Base-by-base conservation (phyloP, 2,888 invertebrate genomes). In the Temnothorax unifasciatus region DNA sequence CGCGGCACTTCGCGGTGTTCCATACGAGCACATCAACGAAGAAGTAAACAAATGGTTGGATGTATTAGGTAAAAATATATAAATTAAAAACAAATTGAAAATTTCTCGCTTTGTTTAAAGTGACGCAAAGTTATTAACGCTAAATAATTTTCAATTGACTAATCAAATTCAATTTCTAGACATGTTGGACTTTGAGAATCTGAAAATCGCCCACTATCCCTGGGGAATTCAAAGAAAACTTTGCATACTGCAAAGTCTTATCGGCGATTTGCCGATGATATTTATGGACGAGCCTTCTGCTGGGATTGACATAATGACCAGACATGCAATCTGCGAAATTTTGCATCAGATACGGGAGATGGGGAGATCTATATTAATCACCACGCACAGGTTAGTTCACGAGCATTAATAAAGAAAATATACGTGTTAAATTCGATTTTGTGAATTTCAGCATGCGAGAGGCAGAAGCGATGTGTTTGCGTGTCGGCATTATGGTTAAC, bases 31-130 rank as follows among this genome's bases (percentile, higher is more conserved):
- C 38, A 85, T 90, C 15, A 71, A 66, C 8, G 85, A 87, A 1
- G 90, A 90, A 87, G 87, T 90, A 11, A 84, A 90, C 50, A 87
- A 85, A 75, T 90, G 90, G 90, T 66, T 90, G 9, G 90, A 90
- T 44, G 64, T 90, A 54, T 88, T 89, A 59, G 90, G 90, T 90
- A 84, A 57, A 66, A 52, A 25, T 50, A 5, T 44, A 21, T 13
- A 34, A 41, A 44, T 25, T 63, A 18, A 25, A 59, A 57, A 34
- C 6, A 18, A 59, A 52, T 50, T 68, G 0, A 34, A 8, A 59
- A 18, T 18, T 25, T 21, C 6, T 66, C 11, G 8, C 13, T 15
- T 25, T 15, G 47, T 76, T 64, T 21, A 57, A 34, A 18, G 38
- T 25, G 0, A 9, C 18, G 1, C n/a, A 25, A 82, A 38, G 8